Evolutionary conservation across 2,113 vertebrate species (phyloP).

Genomic region (Oriolus oriolus): DNA sequence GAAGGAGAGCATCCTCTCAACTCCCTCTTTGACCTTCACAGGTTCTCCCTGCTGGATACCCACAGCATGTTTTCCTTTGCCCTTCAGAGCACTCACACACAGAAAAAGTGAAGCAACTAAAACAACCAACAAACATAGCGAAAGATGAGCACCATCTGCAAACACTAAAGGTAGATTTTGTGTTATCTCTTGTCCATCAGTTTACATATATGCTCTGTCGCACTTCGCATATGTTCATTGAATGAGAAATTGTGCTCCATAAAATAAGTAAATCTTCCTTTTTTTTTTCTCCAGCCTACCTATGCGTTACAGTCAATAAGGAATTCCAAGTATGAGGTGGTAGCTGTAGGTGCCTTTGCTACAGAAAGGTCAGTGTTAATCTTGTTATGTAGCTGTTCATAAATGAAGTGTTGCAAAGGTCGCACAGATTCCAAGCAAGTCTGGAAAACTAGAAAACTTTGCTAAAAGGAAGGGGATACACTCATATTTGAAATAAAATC

Average conservation of each 20-base stretch:
- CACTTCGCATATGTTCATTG: neutral
- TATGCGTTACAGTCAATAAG: neutral
- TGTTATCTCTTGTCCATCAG: neutral
- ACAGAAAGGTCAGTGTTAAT: constrained; percentile 15
- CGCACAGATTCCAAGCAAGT: neutral
- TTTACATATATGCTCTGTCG: neutral
- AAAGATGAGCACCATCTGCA: neutral
- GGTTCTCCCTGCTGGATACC: neutral
- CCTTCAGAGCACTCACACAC: neutral
- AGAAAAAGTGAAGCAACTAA: neutral
- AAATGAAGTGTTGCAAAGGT: neutral
- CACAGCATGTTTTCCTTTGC: neutral
- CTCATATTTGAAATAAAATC: constrained; percentile 31
- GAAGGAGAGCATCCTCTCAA: neutral
- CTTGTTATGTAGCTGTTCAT: neutral
- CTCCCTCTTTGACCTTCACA: neutral
- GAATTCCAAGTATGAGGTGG: neutral
- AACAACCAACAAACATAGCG: neutral
- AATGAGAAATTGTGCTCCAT: neutral
- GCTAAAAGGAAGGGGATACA: neutral
- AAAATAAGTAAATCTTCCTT: neutral
- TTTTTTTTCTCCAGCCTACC: neutral
- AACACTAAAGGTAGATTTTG: neutral
- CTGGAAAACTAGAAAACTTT: neutral
- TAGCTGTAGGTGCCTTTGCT: neutral